Evolutionary conservation across 1,140 invertebrate species (phyloP).

Genomic region (Orussus abietinus): DNA sequence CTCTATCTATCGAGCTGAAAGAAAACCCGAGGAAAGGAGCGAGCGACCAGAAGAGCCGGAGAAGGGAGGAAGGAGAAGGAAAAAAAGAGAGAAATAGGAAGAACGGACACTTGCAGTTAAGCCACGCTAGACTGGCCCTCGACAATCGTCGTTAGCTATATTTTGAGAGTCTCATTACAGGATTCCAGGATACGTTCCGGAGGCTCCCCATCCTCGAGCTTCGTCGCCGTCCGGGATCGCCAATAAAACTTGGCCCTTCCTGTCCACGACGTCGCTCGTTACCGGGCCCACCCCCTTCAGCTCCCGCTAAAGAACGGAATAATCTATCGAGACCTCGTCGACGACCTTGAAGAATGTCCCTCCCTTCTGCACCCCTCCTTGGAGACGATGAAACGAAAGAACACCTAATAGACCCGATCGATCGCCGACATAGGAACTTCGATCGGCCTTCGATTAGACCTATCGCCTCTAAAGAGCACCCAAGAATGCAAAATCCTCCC

Average conservation of each 20-base stretch:
- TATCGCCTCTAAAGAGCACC: too few species aligned
- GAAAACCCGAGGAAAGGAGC: slow-evolving; percentile 20
- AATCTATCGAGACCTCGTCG: slow-evolving; percentile 15
- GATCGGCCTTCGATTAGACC: too few species aligned
- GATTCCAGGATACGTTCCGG: slow-evolving; percentile 32
- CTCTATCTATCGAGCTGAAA: slow-evolving; percentile 9
- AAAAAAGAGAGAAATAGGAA: slow-evolving; percentile 43
- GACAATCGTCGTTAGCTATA: slow-evolving; percentile 48
- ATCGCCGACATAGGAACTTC: too few species aligned
- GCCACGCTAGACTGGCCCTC: slow-evolving; percentile 48
- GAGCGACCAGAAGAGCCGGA: slow-evolving; percentile 20
- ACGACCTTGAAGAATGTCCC: too few species aligned
- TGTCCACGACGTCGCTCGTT: slow-evolving; percentile 36
- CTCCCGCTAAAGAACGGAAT: slow-evolving; percentile 13
- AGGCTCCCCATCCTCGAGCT: slow-evolving; percentile 26
- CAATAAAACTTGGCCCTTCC: slow-evolving; percentile 47
- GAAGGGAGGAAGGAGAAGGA: slow-evolving; percentile 5
- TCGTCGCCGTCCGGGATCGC: slow-evolving; percentile 24
- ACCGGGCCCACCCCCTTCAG: slow-evolving; percentile 20
- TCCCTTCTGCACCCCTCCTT: neutral
- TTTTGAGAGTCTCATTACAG: slow-evolving; percentile 48
- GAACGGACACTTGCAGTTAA: slow-evolving; percentile 48
- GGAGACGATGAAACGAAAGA: too few species aligned
- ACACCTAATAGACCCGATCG: too few species aligned
- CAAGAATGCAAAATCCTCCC: too few species aligned